phyloP scores from a whole-genome alignment of 2,888 invertebrate genomes.

The Clanis bilineata region DNA sequence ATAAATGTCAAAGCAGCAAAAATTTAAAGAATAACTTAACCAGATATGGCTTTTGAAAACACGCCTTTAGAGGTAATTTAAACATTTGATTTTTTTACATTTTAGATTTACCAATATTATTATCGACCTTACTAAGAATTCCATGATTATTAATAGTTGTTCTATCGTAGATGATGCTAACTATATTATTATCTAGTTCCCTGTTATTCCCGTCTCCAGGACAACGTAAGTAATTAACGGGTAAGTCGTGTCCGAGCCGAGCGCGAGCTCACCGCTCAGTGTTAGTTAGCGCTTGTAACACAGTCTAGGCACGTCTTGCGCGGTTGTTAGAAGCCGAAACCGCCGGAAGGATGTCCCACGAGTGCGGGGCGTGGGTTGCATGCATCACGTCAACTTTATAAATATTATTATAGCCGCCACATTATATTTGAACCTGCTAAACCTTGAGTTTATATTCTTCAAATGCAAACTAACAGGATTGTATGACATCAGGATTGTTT shows the following conservation, averaged over 20 bases:
- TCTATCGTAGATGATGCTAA: background rate
- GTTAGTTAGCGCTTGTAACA: background rate
- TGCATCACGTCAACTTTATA: conserved; percentile 27
- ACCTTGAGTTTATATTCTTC: conserved; percentile 26
- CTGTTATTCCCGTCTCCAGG: too few species aligned
- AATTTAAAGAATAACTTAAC: too few species aligned
- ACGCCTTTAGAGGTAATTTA: too few species aligned
- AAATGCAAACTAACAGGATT: conserved; percentile 32
- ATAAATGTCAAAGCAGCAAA: too few species aligned
- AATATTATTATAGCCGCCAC: conserved; percentile 23
- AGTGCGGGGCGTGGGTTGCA: conserved; percentile 45
- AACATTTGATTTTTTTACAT: too few species aligned
- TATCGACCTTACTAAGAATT: background rate
- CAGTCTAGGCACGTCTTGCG: conserved; percentile 52
- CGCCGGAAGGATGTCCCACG: conserved; percentile 66
- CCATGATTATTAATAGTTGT: background rate
- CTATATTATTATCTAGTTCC: conserved; percentile 13
- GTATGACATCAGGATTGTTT: conserved; percentile 26
- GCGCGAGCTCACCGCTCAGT: too few species aligned
- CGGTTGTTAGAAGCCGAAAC: conserved; percentile 54
- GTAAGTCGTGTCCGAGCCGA: background rate
- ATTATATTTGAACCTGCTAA: conserved; percentile 22
- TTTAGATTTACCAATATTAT: background rate
- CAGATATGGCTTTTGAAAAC: too few species aligned
- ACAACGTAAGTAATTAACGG: conserved; percentile 14